Percentiles rank a stretch among this genome's conserved stretches.
phyloP scores from a whole-genome alignment of 2,113 vertebrate genomes.

The Saccopteryx leptura region DNA sequence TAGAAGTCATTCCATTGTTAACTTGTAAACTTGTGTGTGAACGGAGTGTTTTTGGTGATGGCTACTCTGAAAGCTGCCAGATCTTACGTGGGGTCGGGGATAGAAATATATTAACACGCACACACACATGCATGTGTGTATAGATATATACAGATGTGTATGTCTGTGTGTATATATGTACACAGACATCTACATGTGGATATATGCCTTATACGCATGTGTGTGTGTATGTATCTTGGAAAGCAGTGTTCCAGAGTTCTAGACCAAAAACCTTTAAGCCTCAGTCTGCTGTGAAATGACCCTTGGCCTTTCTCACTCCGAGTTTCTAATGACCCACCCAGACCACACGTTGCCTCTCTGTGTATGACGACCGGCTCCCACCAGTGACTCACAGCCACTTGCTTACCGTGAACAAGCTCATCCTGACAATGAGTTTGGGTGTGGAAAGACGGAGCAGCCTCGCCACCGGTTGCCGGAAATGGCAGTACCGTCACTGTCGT shows the following conservation, averaged over 20 bases:
- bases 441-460: constrained; percentile 13
- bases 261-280: constrained; percentile 59
- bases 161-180: not conserved
- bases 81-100: not conserved
- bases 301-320: constrained; percentile 54
- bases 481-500: not conserved
- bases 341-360: constrained; percentile 69
- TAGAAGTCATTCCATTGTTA: constrained; percentile 84
- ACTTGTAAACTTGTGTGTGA: constrained; percentile 78
- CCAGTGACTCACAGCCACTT: constrained; percentile 49
- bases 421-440: constrained; percentile 44
- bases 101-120: not conserved
- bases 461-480: not conserved
- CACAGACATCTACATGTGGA: not conserved
- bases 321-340: constrained; percentile 61
- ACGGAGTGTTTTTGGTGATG: constrained; percentile 75
- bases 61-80: constrained; percentile 66
- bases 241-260: constrained; percentile 66
- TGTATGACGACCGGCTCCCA: constrained; percentile 58
- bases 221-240: not conserved
- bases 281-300: constrained; percentile 78
- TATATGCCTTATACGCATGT: not conserved
- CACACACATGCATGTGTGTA: not conserved
- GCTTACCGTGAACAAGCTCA: constrained; percentile 40
- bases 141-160: not conserved